Conservation (phyloP, 2,113 vertebrate genomes). For the Leucosticte australis region DNA sequence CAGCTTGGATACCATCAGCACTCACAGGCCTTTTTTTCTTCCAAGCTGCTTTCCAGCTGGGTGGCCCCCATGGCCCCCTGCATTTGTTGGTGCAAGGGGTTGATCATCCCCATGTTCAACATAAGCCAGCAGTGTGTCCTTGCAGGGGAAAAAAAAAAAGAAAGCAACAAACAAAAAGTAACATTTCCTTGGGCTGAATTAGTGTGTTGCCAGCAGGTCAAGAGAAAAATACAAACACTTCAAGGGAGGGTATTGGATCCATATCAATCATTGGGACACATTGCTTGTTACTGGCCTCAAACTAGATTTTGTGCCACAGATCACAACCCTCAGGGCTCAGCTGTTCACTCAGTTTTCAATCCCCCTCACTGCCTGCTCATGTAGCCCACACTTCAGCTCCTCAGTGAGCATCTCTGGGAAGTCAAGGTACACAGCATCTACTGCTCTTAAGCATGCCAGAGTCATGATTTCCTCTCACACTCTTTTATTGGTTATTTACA, state of each 20-base stretch:
- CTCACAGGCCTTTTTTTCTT: not conserved
- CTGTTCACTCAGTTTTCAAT: not conserved
- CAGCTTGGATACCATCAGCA: not conserved
- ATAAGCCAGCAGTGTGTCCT: not conserved
- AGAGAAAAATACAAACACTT: not conserved
- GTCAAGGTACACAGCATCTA: not conserved
- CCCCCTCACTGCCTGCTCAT: not conserved
- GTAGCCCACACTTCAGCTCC: not conserved
- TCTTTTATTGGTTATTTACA: not conserved
- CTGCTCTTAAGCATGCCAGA: not conserved
- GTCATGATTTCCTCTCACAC: not conserved
- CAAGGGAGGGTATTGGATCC: not conserved
- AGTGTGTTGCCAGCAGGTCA: not conserved
- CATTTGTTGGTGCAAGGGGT: not conserved
- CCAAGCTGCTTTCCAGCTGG: not conserved
- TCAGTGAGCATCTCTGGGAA: not conserved
- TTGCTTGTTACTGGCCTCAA: not conserved
- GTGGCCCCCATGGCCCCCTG: not conserved
- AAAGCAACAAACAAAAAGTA: not conserved
- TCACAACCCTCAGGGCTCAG: not conserved
- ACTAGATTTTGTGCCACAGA: not conserved
- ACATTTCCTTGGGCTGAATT: not conserved
- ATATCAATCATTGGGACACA: not conserved
- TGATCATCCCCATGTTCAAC: rapidly evolving
- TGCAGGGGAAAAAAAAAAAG: not conserved